These are phyloP conservation scores for Cetoscarus ocellatus DNA, from an alignment of 2,797 vertebrate species.

Conservation along the genomic window DNA sequence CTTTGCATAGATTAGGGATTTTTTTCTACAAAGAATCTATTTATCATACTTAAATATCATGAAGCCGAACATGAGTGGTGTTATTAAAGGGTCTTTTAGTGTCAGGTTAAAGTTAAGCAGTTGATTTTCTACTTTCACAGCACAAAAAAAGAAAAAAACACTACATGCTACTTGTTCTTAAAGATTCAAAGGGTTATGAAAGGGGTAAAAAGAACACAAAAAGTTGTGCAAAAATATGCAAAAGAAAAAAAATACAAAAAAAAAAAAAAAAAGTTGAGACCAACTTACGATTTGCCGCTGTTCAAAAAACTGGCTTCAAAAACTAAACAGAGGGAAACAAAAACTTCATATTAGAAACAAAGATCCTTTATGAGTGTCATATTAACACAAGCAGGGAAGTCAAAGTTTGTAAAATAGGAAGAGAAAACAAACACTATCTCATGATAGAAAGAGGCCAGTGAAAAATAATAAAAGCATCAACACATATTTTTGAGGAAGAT, in stretches of 20 bases:
- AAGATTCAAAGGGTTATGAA: constrained; percentile 43
- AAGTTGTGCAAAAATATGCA: constrained; percentile 39
- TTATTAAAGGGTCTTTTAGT: neutral
- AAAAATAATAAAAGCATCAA: too few relatives aligned
- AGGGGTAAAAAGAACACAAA: constrained; percentile 53
- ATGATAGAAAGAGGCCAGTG: too few relatives aligned
- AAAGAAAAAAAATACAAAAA: constrained; percentile 49
- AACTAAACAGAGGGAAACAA: constrained; percentile 77
- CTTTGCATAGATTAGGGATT: too few relatives aligned
- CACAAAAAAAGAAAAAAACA: constrained; percentile 42
- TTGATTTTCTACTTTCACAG: constrained; percentile 44
- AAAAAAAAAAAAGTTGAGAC: constrained; percentile 57
- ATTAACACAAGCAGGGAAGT: constrained; percentile 10
- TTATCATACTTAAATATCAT: neutral
- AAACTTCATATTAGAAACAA: constrained; percentile 70
- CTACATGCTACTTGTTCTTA: constrained; percentile 60
- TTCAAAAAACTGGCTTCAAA: constrained; percentile 82
- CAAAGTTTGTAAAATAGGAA: neutral
- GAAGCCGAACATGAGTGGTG: constrained; percentile 7
- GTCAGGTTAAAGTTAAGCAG: constrained; percentile 13
- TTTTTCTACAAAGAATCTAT: too few relatives aligned
- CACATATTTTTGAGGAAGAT: too few relatives aligned
- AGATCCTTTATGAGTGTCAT: constrained; percentile 8
- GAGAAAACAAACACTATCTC: too few relatives aligned
- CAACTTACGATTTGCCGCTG: constrained; percentile 82